Conservation (phyloP, 92 coral and sea anemone species). For the Pocillopora meandrina region DNA sequence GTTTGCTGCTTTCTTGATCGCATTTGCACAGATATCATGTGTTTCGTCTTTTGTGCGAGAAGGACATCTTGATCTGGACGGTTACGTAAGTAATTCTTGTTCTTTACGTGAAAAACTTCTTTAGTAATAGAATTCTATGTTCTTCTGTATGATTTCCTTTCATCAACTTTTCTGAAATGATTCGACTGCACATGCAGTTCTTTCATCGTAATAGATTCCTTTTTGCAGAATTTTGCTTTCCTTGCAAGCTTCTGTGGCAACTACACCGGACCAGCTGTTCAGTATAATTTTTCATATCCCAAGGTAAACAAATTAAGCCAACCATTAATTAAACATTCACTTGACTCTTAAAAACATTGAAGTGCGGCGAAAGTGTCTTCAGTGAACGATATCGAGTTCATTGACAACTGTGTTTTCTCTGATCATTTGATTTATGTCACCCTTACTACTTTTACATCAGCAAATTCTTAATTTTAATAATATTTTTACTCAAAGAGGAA, state of each 20-base stretch:
- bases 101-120: background rate
- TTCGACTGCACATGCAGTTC: background rate
- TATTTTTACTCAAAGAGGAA: too few relatives aligned
- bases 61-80: conserved; percentile 3
- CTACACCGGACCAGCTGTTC: conserved; percentile 48
- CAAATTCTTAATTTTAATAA: too few relatives aligned
- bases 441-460: too few relatives aligned
- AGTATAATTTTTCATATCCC: conserved; percentile 49
- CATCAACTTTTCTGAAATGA: background rate
- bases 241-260: conserved; percentile 69
- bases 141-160: background rate
- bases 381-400: too few relatives aligned
- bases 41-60: background rate
- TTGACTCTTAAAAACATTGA: too few relatives aligned
- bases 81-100: conserved; percentile 28
- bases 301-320: conserved; percentile 15
- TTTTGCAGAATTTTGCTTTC: conserved; percentile 64
- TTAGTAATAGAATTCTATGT: background rate
- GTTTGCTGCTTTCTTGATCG: background rate
- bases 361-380: too few relatives aligned
- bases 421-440: too few relatives aligned
- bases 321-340: background rate
- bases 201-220: background rate
- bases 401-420: too few relatives aligned
- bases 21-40: background rate